Conservation (phyloP, 2,888 invertebrate species). For the Drosophila infuscata region DNA sequence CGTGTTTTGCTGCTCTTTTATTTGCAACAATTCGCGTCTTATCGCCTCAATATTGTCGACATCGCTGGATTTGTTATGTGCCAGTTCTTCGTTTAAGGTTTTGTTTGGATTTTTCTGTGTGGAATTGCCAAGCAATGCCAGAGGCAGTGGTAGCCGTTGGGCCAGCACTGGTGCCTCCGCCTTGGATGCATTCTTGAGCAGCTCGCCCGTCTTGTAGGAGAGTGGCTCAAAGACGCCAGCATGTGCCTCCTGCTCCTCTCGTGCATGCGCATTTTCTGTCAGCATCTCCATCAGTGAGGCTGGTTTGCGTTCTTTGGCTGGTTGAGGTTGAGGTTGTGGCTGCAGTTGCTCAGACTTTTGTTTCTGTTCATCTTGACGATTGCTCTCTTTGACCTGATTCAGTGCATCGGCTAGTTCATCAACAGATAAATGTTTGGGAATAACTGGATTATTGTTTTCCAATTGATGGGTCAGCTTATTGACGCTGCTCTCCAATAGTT, state of each 20-base stretch:
- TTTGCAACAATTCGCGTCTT: conserved; percentile 81
- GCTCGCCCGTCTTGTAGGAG: conserved; percentile 82
- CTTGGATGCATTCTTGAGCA: conserved; percentile 38
- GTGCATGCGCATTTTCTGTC: conserved; percentile 67
- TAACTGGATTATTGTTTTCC: conserved; percentile 83
- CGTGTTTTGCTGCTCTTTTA: conserved; percentile 38
- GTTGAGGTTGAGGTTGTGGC: conserved; percentile 20
- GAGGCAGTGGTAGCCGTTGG: conserved; percentile 78
- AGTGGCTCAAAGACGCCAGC: conserved; percentile 80
- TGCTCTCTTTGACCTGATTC: conserved; percentile 84
- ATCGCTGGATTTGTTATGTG: conserved; percentile 27
- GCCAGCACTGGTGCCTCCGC: conserved; percentile 39
- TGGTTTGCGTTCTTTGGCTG: conserved; percentile 38
- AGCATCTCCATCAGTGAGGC: conserved; percentile 75
- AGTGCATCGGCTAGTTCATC: conserved; percentile 81
- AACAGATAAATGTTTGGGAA: conserved; percentile 77
- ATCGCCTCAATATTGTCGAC: conserved; percentile 79
- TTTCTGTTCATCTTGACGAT: conserved; percentile 54
- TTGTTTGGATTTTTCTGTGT: conserved; percentile 60
- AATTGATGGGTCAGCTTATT: conserved; percentile 85
- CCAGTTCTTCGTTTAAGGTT: conserved; percentile 18
- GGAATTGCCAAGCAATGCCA: conserved; percentile 79
- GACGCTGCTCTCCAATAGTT: conserved; percentile 82
- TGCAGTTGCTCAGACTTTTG: conserved; percentile 15
- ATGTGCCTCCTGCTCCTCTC: conserved; percentile 69